Percentiles rank a stretch among this genome's conserved stretches.
Evolutionary conservation across 1,140 invertebrate species (phyloP).

Genomic region (Onthophagus taurus): DNA sequence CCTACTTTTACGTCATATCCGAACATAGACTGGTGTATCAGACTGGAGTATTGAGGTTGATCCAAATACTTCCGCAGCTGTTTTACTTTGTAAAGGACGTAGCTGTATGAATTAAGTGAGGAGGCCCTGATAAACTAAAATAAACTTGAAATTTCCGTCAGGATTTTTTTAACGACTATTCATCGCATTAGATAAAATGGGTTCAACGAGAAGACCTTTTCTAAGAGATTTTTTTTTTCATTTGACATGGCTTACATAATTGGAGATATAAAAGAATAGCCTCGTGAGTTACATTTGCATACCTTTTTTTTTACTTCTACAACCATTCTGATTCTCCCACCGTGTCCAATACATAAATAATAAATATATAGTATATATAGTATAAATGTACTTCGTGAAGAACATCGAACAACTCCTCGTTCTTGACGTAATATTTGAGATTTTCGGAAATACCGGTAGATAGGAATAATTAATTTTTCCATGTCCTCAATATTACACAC

Average conservation of each 20-base stretch:
- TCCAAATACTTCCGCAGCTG: conserved; percentile 27
- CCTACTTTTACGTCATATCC: conserved; percentile 26
- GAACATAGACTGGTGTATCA: conserved; percentile 31
- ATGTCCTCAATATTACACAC: too few species aligned
- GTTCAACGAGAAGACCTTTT: too few species aligned
- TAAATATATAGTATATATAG: too few species aligned
- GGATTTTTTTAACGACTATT: conserved; percentile 4
- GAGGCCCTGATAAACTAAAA: conserved; percentile 42
- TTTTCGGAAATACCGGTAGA: too few species aligned
- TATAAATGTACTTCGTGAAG: conserved; percentile 1
- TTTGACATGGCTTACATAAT: conserved; percentile 7
- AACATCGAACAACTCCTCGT: not conserved
- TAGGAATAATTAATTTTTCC: too few species aligned
- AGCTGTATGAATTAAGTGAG: conserved; percentile 35
- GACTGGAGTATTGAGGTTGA: conserved; percentile 32
- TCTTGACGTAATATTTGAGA: not conserved
- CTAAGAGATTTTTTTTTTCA: too few species aligned
- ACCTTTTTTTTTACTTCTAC: conserved; percentile 7
- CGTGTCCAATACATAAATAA: not conserved
- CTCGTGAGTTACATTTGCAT: not conserved
- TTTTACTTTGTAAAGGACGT: conserved; percentile 22
- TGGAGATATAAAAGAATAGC: conserved; percentile 1
- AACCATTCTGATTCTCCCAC: not conserved
- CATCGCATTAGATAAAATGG: conserved; percentile 5
- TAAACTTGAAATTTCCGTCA: conserved; percentile 37